A percentile compares a stretch with the other conserved stretches of the same genome.
Conservation (phyloP, 2,888 invertebrate species). For the Alsophila aescularia region DNA sequence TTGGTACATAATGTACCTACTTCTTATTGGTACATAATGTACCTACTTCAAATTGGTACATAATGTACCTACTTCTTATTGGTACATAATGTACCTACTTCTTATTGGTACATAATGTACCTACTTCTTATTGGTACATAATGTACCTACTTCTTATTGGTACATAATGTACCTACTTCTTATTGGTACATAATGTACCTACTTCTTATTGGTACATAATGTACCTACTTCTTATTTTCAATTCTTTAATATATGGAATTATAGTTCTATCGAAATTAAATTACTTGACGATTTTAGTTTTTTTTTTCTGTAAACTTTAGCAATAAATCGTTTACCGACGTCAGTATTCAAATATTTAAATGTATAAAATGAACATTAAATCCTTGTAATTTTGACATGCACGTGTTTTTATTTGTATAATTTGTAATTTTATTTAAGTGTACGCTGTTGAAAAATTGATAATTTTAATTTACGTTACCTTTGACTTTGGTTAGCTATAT, state of each 20-base stretch:
- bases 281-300: slow-evolving; percentile 9
- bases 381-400: slow-evolving; percentile 33
- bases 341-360: slow-evolving; percentile 60
- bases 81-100: too few species aligned
- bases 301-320: slow-evolving; percentile 36
- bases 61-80: too few species aligned
- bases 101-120: too few species aligned
- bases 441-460: slow-evolving; percentile 72
- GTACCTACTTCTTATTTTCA: neutral
- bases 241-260: neutral
- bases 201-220: too few species aligned
- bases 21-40: too few species aligned
- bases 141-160: too few species aligned
- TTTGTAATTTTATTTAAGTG: slow-evolving; percentile 58
- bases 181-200: too few species aligned
- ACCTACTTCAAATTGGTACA: too few species aligned
- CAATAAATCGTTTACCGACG: slow-evolving; percentile 53
- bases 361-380: slow-evolving; percentile 35
- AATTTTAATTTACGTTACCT: slow-evolving; percentile 80
- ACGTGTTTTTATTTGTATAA: slow-evolving; percentile 43
- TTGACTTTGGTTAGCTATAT: slow-evolving; percentile 69
- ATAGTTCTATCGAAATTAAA: slow-evolving; percentile 16
- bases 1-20: too few species aligned
- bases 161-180: too few species aligned
- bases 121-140: too few species aligned